Evolutionary conservation across 2,888 invertebrate genomes (phyloP), one percentile per base, ranked within the genome.

Genomic region (Diachrysia chrysitis): DNA sequence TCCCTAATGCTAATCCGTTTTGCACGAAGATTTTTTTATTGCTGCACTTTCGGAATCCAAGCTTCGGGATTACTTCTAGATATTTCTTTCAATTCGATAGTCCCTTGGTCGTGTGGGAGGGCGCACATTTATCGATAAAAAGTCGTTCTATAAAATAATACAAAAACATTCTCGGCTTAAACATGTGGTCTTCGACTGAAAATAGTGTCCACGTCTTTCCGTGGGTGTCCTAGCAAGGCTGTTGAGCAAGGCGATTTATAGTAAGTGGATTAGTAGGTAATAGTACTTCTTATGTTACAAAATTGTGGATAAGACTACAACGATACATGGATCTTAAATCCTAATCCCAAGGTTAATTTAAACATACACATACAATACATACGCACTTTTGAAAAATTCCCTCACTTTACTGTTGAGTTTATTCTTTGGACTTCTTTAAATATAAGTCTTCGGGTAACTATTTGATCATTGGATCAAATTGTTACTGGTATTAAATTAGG

Each of bases 81-180:
- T 48, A 55, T 58, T 32, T 14, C 53, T 53, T 21, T 0, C 57
- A 23, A 60, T 66, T 42, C 23, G 46, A 63, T 42, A 37, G n/a
- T 57, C 17, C 4, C 35, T 53, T 37, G 17, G 23, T 16, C 9
- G 62, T 63, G 74, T 75, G 64, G 79, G 74, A 75, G 74, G 67
- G 64, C 73, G 63, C 55, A 62, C 69, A 78, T 75, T 75, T 75
- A 64, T 64, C 74, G 74, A 75, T 75, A 73, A 78, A 78, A 73
- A 75, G 54, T 68, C 46, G 19, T 16, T 32, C 63, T 62, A 78
- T 75, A 75, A 75, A 75, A 73, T 73, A 68, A 67, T 61, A 61
- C 60, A 59, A 71, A 57, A 66, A 48, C 35, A 54, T n/a, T 35
- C 53, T 16, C 17, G 12, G 54, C 54, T 51, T 54, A 19, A 7